phyloP scores from a whole-genome alignment of 1,140 invertebrate genomes.

The Pogonus chalceus region DNA sequence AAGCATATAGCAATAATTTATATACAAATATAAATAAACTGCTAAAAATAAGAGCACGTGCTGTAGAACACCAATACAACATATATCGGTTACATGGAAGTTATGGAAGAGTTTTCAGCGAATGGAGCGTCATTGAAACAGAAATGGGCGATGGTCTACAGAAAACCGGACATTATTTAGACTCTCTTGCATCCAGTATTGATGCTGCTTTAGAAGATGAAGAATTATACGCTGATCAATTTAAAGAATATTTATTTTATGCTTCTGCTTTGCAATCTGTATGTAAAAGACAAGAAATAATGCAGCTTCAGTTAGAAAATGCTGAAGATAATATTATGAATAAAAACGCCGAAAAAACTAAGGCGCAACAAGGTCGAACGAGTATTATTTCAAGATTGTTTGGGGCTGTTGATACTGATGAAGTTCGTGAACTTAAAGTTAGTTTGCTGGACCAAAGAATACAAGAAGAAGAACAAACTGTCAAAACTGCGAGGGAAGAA shows the following conservation, averaged over 20 bases:
- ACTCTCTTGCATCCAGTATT: conserved; percentile 67
- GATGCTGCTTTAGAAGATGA: conserved; percentile 71
- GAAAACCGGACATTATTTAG: conserved; percentile 54
- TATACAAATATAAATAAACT: conserved; percentile 52
- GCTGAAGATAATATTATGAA: conserved; percentile 49
- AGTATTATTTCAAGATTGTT: conserved; percentile 62
- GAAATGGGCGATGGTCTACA: conserved; percentile 73
- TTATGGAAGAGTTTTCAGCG: conserved; percentile 73
- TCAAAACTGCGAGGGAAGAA: conserved; percentile 48
- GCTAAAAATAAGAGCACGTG: conserved; percentile 49
- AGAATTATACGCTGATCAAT: conserved; percentile 70
- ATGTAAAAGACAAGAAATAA: conserved; percentile 60
- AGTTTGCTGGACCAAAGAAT: conserved; percentile 63
- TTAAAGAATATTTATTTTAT: conserved; percentile 76
- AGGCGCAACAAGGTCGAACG: conserved; percentile 53
- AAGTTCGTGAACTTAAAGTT: conserved; percentile 64
- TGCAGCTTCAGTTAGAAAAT: conserved; percentile 62
- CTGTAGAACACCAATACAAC: conserved; percentile 66
- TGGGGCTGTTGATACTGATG: conserved; percentile 69
- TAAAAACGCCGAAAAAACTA: conserved; percentile 41
- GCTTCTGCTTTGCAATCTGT: conserved; percentile 63
- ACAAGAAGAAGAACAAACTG: conserved; percentile 46
- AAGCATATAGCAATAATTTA: conserved; percentile 64
- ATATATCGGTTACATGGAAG: conserved; percentile 74
- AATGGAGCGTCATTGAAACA: conserved; percentile 77